These are phyloP conservation scores for Hexactinellida sp. DNA, from an alignment of 37 sponge, comb jelly and placozoan genomes.

Conservation along the genomic window DNA sequence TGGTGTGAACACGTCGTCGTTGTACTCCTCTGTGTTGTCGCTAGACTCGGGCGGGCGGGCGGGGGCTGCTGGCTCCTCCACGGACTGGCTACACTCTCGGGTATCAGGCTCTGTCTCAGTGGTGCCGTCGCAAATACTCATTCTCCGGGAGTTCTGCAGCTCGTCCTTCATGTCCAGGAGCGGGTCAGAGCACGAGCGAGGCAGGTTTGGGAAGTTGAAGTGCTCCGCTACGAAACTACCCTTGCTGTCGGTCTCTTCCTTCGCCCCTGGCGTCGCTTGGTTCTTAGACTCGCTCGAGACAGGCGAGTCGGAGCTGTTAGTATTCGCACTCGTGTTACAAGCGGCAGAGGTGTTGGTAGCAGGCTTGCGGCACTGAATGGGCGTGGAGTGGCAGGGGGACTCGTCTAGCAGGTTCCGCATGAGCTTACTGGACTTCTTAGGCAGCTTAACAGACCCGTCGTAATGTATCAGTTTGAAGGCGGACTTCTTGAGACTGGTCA, in stretches of 20 bases:
- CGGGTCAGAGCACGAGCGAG: not conserved
- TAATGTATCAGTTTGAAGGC: not conserved
- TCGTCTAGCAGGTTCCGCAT: not conserved
- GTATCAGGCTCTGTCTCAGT: not conserved
- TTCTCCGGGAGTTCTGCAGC: not conserved
- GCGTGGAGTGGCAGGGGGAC: not conserved
- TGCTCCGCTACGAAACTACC: not conserved
- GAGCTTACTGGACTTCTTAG: not conserved
- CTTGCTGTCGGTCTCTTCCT: not conserved
- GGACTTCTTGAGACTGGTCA: not conserved
- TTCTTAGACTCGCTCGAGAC: not conserved
- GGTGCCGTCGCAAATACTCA: not conserved
- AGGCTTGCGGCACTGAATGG: not conserved
- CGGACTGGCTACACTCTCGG: not conserved
- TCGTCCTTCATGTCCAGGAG: not conserved
- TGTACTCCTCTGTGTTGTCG: not conserved
- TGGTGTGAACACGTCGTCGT: conserved; percentile 4
- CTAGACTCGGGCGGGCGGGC: not conserved
- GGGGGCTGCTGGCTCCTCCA: not conserved
- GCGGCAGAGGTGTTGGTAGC: not conserved
- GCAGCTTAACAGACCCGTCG: conserved; percentile 8
- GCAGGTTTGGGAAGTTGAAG: not conserved
- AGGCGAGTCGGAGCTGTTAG: no score
- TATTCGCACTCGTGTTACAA: no score
- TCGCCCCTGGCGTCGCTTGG: not conserved